Conservation (phyloP, 2,888 invertebrate genomes). For the Conomelus anceps region DNA sequence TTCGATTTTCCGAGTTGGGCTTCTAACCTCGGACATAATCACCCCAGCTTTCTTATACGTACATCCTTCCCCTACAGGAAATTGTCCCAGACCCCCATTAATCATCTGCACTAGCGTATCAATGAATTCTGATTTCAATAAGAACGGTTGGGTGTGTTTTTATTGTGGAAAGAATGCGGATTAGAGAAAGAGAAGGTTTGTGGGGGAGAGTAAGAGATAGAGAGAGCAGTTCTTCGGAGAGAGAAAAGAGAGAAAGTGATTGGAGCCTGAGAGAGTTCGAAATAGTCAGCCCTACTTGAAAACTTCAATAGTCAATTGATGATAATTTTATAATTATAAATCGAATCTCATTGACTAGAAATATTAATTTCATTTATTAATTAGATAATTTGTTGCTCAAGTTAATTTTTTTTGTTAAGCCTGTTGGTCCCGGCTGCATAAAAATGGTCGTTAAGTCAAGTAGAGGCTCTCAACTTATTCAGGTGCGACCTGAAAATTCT, state of each 20-base stretch:
- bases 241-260: background rate
- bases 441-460: too few relatives aligned
- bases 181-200: background rate
- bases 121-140: constrained; percentile 23
- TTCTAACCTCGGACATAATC: background rate
- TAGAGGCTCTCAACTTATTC: too few relatives aligned
- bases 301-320: too few relatives aligned
- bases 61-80: background rate
- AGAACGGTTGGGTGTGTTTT: constrained; percentile 9
- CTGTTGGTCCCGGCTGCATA: too few relatives aligned
- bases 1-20: background rate
- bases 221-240: background rate
- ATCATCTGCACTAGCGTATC: constrained; percentile 16
- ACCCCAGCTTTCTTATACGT: background rate
- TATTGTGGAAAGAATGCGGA: background rate
- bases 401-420: too few relatives aligned
- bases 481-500: too few relatives aligned
- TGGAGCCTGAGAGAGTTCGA: background rate
- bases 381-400: too few relatives aligned
- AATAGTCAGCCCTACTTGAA: too few relatives aligned
- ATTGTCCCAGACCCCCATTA: constrained; percentile 12
- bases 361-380: too few relatives aligned
- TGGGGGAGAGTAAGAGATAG: background rate
- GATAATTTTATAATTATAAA: too few relatives aligned
- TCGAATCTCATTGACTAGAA: too few relatives aligned